Evolutionary conservation across 2,113 vertebrate species (phyloP), one percentile per base, ranked within the genome.

Genomic region (Chlorodrepanis virens): DNA sequence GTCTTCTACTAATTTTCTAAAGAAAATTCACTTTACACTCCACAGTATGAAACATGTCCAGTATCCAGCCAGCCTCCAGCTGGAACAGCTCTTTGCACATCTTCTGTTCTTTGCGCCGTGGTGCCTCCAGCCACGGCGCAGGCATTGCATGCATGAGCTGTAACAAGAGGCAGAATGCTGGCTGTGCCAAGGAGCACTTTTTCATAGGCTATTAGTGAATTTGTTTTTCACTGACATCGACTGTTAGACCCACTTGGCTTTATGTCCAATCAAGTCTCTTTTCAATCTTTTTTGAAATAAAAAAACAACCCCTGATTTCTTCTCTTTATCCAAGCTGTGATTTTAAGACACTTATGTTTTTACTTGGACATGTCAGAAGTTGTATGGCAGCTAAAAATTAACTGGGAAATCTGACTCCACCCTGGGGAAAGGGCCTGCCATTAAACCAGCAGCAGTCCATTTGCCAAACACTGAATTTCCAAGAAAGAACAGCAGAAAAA

Each of bases 281-380:
- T 71, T 70, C 61, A 49, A 31, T 0, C 10, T 22, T 14, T n/a
- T 82, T 67, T n/a, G 3, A 8, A 35, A 12, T 33, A 45, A 42
- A 56, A 56, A 12, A 33, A 13, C 2, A 11, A 44, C 13, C 0
- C 4, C 5, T 0, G 0, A 35, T 10, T 12, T 81, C 2, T 69
- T 78, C 56, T 61, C 47, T 78, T 81, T 81, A 74, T 40, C 33
- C 12, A 53, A n/a, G 5, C 11, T 64, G 20, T 56, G 74, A 45
- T 82, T 85, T 79, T 57, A 84, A 86, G n/a, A 81, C 13, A 39
- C 31, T 53, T 37, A 3, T 9, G 2, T 12, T 68, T 87, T 86
- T 3, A 39, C 9, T 90, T 60, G 40, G n/a, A 28, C 5, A 8
- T 61, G 14, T 81, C 35, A 61, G 37, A 71, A 40, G 5, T 12